phyloP scores from a whole-genome alignment of 1,140 invertebrate genomes.

The Hylaeus volcanicus region DNA sequence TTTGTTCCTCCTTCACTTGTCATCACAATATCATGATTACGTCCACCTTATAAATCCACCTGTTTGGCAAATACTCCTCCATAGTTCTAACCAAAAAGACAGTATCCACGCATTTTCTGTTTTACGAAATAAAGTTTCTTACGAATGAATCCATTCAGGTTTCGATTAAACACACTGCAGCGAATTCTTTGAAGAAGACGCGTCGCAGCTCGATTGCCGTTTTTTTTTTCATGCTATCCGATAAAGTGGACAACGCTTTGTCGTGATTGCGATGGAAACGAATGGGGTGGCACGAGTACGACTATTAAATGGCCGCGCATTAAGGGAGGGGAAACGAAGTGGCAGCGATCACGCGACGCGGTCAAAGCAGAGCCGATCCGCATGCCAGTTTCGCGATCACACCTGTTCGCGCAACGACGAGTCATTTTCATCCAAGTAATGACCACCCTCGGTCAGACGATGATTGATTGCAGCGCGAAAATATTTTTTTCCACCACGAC shows the following conservation, averaged over 20 bases:
- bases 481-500: background rate
- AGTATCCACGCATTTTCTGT: too few relatives aligned
- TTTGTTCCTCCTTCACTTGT: too few relatives aligned
- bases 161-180: background rate
- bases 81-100: too few relatives aligned
- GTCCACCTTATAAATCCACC: too few relatives aligned
- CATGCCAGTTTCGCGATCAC: background rate
- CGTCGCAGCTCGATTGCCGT: background rate
- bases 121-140: too few relatives aligned
- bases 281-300: background rate
- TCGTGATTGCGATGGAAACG: background rate
- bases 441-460: background rate
- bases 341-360: constrained; percentile 23
- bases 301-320: constrained; percentile 20
- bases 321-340: constrained; percentile 10
- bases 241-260: background rate
- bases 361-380: background rate
- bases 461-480: constrained; percentile 4
- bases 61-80: too few relatives aligned
- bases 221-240: too few relatives aligned
- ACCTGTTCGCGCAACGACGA: constrained; percentile 4
- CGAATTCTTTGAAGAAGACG: background rate
- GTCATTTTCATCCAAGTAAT: background rate
- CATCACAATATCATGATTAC: too few relatives aligned
- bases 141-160: too few relatives aligned